Base-by-base conservation (phyloP, 2,888 invertebrate genomes). In the Chaitophorus viminalis region DNA sequence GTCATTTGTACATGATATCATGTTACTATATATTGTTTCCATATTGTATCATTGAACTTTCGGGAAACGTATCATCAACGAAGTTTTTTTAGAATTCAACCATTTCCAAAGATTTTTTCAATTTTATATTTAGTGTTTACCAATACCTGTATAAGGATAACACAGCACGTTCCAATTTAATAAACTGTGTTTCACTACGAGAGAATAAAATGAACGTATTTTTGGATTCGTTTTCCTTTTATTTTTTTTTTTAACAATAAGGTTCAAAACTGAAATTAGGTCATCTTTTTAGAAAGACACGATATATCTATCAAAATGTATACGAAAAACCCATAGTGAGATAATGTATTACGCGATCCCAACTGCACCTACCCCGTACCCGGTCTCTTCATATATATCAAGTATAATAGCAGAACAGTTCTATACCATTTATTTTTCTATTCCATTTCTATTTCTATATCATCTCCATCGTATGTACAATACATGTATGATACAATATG, bases 121-220 rank as follows among this genome's bases (percentile, higher is more conserved):
- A 46, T 79, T 65, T 79, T 60, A 60, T 78, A 25, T 78, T 54
- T 17, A 36, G 17, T 39, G 39, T 31, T 39, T 39, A 39, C 39
- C 8, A 39, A 39, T 11, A 39, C 39, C n/a, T n/a, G 8, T 39
- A 39, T 39, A 39, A 1, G 39, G 8, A 39, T 39, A 39, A 60
- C 68, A 31, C 46, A 70, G 81, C 70, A 82, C 81, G 70, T 46
- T 70, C 29, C 70, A 31, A 82, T 70, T 70, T 70, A 82, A 70
- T 70, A 82, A 82, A 82, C 68, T 70, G 46, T 46, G 5, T 31
- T n/a, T 65, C 18, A 36, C 18, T 39, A 39, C 39, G 39, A 9
- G 65, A 79, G 65, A 65, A 79, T 79, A 65, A 65, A 6, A 33
- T 79, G 9, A 65, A 65, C n/a, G 65, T 17, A 65, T 33, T 65